Conservation (phyloP, 2,797 vertebrate species). For the Serranus cabrilla region DNA sequence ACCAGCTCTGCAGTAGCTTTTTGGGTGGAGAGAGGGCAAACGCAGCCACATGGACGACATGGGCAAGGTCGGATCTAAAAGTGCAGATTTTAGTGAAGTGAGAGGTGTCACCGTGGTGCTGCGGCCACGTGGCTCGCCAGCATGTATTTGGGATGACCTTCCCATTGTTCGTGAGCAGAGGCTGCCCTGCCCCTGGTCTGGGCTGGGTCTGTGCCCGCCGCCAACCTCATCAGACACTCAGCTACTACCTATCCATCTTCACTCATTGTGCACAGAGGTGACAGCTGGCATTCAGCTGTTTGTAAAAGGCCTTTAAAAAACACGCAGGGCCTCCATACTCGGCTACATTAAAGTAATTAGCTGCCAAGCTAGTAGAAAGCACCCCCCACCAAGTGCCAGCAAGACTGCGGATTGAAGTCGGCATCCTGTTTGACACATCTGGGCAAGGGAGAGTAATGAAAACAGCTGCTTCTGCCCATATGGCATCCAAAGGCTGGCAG, state of each 20-base stretch:
- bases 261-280: constrained; percentile 87
- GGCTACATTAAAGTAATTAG: constrained; percentile 99
- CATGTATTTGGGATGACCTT: constrained; percentile 81
- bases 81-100: constrained; percentile 68
- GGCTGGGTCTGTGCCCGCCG: constrained; percentile 73
- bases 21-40: constrained; percentile 62
- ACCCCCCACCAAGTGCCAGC: constrained; percentile 94
- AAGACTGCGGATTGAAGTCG: constrained; percentile 90
- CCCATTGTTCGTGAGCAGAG: constrained; percentile 74
- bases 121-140: constrained; percentile 56
- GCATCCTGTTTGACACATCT: constrained; percentile 99
- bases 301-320: constrained; percentile 92
- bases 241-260: constrained; percentile 86
- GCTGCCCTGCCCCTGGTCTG: constrained; percentile 71
- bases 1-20: constrained; percentile 41
- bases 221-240: constrained; percentile 81
- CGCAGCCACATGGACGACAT: constrained; percentile 45
- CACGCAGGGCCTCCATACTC: constrained; percentile 91
- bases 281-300: constrained; percentile 98
- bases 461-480: constrained; percentile 99
- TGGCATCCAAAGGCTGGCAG: constrained; percentile 97
- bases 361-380: constrained; percentile 94
- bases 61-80: constrained; percentile 69
- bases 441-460: constrained; percentile 99
- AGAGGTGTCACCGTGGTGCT: constrained; percentile 56